Evolutionary conservation across 2,113 vertebrate species (phyloP), one percentile per base, ranked within the genome.

Genomic region (Daubentonia madagascariensis): DNA sequence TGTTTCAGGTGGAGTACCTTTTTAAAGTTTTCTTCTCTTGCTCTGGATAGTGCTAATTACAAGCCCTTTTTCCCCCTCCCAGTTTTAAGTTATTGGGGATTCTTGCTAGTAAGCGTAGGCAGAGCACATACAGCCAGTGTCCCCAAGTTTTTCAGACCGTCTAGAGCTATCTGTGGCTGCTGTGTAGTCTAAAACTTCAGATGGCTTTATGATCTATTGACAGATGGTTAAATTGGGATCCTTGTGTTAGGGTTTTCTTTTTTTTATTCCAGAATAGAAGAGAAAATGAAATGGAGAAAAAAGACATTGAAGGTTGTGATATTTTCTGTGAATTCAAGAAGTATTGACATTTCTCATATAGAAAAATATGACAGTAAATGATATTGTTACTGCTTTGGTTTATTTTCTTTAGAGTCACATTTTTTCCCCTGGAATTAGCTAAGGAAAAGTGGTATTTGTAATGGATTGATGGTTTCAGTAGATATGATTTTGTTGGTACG

Each of bases 271-370:
- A 76, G 48, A 95, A 90, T 83, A 90, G 73, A 94, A 43, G 28
- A 80, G 35, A 67, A 92, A 96, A 95, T 85, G 48, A 89, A 89
- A 61, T 91, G 63, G 30, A 83, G 35, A 75, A 81, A 94, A 40
- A 80, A 94, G 67, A 90, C 23, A 78, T n/a, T 81, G 37, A 95
- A 94, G 61, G 43, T 59, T 96, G 63, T 78, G 75, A 80, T 84
- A 25, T 92, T 92, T 97, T 94, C 48, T 93, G 80, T 88, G 76
- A 94, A 94, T 94, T 81, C 86, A 37, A 93, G 52, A 97, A 96
- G 25, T 97, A 89, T 35, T 86, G 67, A 72, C n/a, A 61, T 57
- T 91, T 97, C 32, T 95, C 75, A 92, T 76, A 79, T 72, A 72
- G 88, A 75, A 93, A 61, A 95, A 85, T 94, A 80, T 70, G 37